A percentile compares a stretch with the other conserved stretches of the same genome.
Evolutionary conservation across 2,113 vertebrate species (phyloP).

Genomic region (Clarias magur): DNA sequence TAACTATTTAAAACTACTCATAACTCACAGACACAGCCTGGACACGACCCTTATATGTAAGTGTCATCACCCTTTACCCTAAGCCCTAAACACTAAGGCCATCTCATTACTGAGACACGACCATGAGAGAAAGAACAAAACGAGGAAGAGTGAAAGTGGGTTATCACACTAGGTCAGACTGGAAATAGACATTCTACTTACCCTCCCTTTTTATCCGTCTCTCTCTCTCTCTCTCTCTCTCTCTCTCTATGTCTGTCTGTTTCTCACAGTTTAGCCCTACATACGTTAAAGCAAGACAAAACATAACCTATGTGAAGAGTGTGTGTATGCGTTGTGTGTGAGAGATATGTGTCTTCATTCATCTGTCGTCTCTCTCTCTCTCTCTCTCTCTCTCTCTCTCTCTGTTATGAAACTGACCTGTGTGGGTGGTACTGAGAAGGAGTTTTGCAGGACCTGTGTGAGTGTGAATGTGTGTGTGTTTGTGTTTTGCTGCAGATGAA

Average conservation of each 20-base stretch:
- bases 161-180: slow-evolving; percentile 73
- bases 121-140: slow-evolving; percentile 9
- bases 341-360: not conserved
- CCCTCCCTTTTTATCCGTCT: not conserved
- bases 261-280: not conserved
- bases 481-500: not conserved
- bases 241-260: not conserved
- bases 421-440: slow-evolving; percentile 67
- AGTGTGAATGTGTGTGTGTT: slow-evolving; percentile 25
- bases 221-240: not conserved
- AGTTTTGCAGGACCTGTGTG: slow-evolving; percentile 20
- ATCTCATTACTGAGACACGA: not conserved
- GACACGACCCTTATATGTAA: not conserved
- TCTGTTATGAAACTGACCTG: slow-evolving; percentile 75
- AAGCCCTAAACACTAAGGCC: not conserved
- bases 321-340: not conserved
- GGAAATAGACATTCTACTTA: slow-evolving; percentile 64
- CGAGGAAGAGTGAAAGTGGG: slow-evolving; percentile 66
- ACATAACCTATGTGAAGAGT: not conserved
- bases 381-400: slow-evolving; percentile 61
- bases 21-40: too few species aligned
- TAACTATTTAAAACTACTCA: not conserved
- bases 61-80: not conserved
- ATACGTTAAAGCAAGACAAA: not conserved
- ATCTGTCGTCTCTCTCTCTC: slow-evolving; percentile 16